A percentile compares a stretch with the other conserved stretches of the same genome.
These are phyloP conservation scores for Apodemus speciosus DNA, from an alignment of 2,113 vertebrate genomes.

Conservation along the genomic window DNA sequence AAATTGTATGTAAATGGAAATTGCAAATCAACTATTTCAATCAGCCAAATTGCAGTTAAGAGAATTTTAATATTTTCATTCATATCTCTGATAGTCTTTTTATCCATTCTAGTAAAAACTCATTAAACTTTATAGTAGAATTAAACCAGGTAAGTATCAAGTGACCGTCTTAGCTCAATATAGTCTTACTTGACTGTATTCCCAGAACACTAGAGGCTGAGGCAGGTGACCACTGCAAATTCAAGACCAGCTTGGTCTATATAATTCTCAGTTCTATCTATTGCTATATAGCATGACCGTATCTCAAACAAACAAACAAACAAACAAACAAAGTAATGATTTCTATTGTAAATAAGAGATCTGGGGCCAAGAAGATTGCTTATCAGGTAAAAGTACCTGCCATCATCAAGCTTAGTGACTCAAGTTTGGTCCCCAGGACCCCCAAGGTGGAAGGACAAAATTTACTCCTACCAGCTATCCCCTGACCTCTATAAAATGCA, in stretches of 20 bases:
- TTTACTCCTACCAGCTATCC: neutral
- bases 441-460: neutral
- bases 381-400: neutral
- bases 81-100: constrained; percentile 34
- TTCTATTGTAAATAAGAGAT: constrained; percentile 10
- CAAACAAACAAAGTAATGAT: neutral
- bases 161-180: constrained; percentile 30
- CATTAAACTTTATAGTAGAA: constrained; percentile 52
- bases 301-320: neutral
- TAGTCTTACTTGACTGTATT: neutral
- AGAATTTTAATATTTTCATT: constrained; percentile 55
- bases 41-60: constrained; percentile 43
- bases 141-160: constrained; percentile 54
- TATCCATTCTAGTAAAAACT: constrained; percentile 54
- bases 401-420: neutral
- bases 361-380: neutral
- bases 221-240: neutral
- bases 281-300: neutral
- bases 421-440: neutral
- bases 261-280: neutral
- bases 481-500: neutral
- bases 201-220: neutral
- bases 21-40: constrained; percentile 57
- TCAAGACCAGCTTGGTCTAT: neutral
- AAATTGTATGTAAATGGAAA: constrained; percentile 59